These are phyloP conservation scores for Haliclona indistincta DNA, from an alignment of 37 sponge, comb jelly and placozoan species.

Conservation along the genomic window DNA sequence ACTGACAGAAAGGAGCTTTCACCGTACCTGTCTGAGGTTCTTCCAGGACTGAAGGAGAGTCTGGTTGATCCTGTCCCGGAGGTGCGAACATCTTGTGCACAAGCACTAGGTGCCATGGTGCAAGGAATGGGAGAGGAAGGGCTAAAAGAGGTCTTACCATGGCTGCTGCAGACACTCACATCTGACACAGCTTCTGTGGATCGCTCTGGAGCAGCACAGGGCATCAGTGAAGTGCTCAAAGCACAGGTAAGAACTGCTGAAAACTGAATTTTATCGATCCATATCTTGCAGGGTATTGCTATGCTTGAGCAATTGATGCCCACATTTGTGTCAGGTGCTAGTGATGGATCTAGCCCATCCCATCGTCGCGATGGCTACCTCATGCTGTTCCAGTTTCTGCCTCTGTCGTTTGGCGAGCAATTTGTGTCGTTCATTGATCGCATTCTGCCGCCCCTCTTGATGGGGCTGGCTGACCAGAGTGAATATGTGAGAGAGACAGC, in stretches of 20 bases:
- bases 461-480: slow-evolving; percentile 95
- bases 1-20: slow-evolving; percentile 95
- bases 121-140: slow-evolving; percentile 86
- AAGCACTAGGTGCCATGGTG: slow-evolving; percentile 88
- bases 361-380: slow-evolving; percentile 94
- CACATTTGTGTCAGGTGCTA: slow-evolving; percentile 62
- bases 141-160: slow-evolving; percentile 78
- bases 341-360: slow-evolving; percentile 53
- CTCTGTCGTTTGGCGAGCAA: slow-evolving; percentile 75
- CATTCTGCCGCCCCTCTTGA: slow-evolving; percentile 86
- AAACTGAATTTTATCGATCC: neutral
- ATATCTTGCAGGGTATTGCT: slow-evolving; percentile 50
- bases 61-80: slow-evolving; percentile 89
- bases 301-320: slow-evolving; percentile 79
- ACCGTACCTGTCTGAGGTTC: slow-evolving; percentile 86
- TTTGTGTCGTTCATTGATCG: slow-evolving; percentile 73
- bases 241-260: slow-evolving; percentile 15
- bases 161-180: slow-evolving; percentile 80
- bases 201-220: slow-evolving; percentile 97
- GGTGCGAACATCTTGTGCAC: slow-evolving; percentile 69
- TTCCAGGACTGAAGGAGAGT: slow-evolving; percentile 92
- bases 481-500: slow-evolving; percentile 95
- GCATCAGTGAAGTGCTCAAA: slow-evolving; percentile 66
- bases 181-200: slow-evolving; percentile 88
- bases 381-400: slow-evolving; percentile 93